Base-by-base conservation (phyloP, 1,140 invertebrate species). In the Zaprionus gabonicus region DNA sequence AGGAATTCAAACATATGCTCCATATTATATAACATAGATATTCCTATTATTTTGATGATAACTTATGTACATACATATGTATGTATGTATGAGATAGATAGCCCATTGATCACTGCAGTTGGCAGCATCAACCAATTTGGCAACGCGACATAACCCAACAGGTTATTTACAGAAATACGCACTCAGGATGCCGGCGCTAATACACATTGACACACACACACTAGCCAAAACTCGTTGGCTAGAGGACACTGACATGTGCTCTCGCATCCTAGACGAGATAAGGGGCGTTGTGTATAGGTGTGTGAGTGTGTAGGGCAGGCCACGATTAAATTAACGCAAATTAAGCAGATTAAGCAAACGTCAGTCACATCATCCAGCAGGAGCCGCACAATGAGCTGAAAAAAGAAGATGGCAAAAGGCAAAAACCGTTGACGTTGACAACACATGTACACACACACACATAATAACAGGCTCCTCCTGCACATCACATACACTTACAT, bases 261-360 rank as follows among this genome's bases (percentile, higher is more conserved):
- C n/a, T 46, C 41, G n/a, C 41, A 46, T 46, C 56, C 23, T 56
- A 56, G 53, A 56, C 27, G 25, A 28, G n/a, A 51, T 13, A 31
- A 46, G 13, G 28, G 20, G 3, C 36, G 20, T 12, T 59, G 3
- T 58, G 4, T 38, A 20, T 49, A 12, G 17, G 38, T 38, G 20
- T 9, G n/a, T 20, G 7, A 15, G 62, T 44, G 76, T 71, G 34
- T 25, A 15, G 17, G 9, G n/a, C 23, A 12, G 17, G 67, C 66
- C 75, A 72, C 78, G 81, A 85, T 85, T 84, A 85, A 85, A 85
- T 85, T 85, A 85, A 81, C 78, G 78, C 82, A 85, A 85, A 85
- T 85, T 85, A 85, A 85, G 77, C 72, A 81, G 77, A 81, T 81
- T 81, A 81, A 72, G 81, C 74, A 78, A 85, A 79, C 78, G 82